Percentiles rank a stretch among this genome's conserved stretches.
Evolutionary conservation across 2,113 vertebrate species (phyloP).

Genomic region (Nothocercus nigrocapillus): DNA sequence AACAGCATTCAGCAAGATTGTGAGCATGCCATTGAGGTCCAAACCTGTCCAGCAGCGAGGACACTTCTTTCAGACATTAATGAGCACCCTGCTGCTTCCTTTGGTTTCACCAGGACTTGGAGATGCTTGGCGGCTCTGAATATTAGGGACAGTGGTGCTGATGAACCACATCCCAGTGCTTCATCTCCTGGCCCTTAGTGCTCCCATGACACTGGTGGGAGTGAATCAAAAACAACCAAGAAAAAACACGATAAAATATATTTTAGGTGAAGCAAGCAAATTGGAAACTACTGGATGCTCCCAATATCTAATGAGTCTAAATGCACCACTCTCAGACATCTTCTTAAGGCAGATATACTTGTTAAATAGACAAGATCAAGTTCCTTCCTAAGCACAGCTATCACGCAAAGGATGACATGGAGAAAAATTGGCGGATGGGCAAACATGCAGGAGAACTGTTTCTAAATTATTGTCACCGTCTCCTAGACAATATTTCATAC

Average conservation of each 20-base stretch:
- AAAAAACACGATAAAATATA: not conserved
- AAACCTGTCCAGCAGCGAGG: no score
- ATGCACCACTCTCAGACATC: not conserved
- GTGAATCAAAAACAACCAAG: not conserved
- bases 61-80: not conserved
- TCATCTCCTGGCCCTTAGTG: no score
- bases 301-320: not conserved
- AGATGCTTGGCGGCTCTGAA: not conserved
- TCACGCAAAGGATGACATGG: fast-evolving
- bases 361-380: not conserved
- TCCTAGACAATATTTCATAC: not conserved
- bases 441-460: not conserved
- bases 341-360: not conserved
- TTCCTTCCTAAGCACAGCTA: not conserved
- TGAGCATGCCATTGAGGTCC: not conserved
- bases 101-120: not conserved
- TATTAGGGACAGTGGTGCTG: not conserved
- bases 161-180: not conserved
- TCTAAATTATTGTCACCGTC: not conserved
- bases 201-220: not conserved
- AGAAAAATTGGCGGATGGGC: not conserved
- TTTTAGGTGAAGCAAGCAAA: not conserved
- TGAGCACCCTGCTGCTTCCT: not conserved
- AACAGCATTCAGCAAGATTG: not conserved
- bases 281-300: not conserved